These are phyloP conservation scores for Rhabditoides inermis DNA, from an alignment of 2,888 invertebrate species.

Conservation along the genomic window DNA sequence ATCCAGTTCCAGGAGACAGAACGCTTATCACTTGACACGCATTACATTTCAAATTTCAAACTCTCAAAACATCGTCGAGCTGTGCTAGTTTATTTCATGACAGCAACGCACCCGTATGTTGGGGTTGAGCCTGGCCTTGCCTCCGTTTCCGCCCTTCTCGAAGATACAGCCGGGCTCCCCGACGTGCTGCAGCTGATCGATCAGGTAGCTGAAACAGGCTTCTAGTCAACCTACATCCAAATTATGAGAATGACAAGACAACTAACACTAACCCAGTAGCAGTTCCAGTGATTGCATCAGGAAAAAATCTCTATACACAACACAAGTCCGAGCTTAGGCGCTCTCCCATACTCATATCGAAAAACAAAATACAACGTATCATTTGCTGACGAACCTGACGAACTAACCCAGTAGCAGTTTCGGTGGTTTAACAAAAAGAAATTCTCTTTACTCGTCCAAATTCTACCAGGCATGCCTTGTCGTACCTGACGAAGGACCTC, in stretches of 20 bases:
- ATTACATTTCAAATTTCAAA: background rate
- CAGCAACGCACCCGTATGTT: slow-evolving; percentile 3
- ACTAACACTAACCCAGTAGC: too few species aligned
- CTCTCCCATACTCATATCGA: too few species aligned
- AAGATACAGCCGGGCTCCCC: slow-evolving; percentile 8
- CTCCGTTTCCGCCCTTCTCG: slow-evolving; percentile 8
- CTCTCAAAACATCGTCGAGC: background rate
- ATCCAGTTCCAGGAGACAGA: too few species aligned
- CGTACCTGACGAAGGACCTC: slow-evolving; percentile 10
- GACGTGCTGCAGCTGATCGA: slow-evolving; percentile 5
- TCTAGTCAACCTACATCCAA: slow-evolving; percentile 4
- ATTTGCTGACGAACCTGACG: too few species aligned
- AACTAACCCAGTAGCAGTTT: too few species aligned
- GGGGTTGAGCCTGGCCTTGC: slow-evolving; percentile 9
- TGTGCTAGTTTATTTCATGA: background rate
- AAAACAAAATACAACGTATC: background rate
- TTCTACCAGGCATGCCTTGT: too few species aligned
- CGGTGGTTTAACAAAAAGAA: too few species aligned
- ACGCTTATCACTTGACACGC: slow-evolving; percentile 4
- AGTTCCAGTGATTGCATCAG: too few species aligned
- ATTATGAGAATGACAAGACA: background rate
- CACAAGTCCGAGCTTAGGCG: too few species aligned
- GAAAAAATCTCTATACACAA: too few species aligned
- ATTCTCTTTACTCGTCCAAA: too few species aligned
- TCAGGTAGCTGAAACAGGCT: too few species aligned